Conservation (phyloP, 2,797 vertebrate species). For the Arremon aurantiirostris region DNA sequence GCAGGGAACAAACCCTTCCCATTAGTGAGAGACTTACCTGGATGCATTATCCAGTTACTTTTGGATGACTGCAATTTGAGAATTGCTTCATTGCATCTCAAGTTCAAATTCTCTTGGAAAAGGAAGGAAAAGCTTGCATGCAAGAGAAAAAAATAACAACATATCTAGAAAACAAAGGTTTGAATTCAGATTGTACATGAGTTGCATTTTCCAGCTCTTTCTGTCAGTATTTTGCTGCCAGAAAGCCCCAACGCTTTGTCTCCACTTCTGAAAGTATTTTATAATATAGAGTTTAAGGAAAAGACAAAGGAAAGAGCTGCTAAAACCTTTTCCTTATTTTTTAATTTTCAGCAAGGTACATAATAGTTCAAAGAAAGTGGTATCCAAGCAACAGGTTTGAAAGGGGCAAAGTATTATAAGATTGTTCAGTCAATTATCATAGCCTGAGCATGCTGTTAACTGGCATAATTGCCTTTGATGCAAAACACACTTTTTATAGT, state of each 20-base stretch:
- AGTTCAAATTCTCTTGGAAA: background rate
- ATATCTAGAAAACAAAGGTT: background rate
- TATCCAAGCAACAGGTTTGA: conserved; percentile 70
- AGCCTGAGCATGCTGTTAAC: conserved; percentile 45
- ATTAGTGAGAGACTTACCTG: background rate
- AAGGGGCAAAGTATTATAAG: conserved; percentile 46
- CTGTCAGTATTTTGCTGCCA: background rate
- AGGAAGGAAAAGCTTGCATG: background rate
- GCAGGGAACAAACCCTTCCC: background rate
- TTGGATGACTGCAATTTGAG: background rate
- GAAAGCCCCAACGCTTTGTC: background rate
- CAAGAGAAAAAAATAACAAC: background rate
- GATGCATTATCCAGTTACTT: background rate
- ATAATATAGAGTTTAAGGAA: background rate
- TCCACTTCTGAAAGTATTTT: background rate
- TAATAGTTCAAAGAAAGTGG: conserved; percentile 47
- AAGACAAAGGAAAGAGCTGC: conserved; percentile 22
- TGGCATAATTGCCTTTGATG: conserved; percentile 22
- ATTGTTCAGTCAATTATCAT: conserved; percentile 54
- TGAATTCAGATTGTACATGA: background rate
- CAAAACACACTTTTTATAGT: background rate
- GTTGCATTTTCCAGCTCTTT: background rate
- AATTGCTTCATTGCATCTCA: background rate
- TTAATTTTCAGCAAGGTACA: conserved; percentile 45
- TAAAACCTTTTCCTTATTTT: conserved; percentile 15